Evolutionary conservation across 2,113 vertebrate genomes (phyloP).

Genomic region (Sander lucioperca): DNA sequence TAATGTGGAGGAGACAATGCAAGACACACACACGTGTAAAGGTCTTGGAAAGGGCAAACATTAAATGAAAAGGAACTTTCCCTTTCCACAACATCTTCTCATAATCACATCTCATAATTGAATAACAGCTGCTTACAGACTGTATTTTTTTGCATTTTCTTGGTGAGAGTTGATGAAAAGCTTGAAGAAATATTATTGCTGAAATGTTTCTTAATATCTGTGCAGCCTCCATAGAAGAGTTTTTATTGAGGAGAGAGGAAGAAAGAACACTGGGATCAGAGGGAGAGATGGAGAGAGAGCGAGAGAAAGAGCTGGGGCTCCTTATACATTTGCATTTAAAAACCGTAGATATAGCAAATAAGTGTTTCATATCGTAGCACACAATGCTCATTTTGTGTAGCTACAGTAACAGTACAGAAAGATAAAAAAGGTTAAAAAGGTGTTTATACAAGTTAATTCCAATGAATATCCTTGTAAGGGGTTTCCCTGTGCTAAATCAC

Average conservation of each 20-base stretch:
- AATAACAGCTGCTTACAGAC: background rate
- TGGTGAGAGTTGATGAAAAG: background rate
- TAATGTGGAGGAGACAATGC: background rate
- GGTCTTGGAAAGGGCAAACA: background rate
- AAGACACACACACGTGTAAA: constrained; percentile 13
- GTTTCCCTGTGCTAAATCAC: background rate
- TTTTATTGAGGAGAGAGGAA: no score
- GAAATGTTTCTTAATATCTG: no score
- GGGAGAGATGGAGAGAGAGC: no score
- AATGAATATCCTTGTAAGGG: background rate
- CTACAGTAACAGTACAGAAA: no score
- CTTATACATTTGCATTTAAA: background rate
- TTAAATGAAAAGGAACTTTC: constrained; percentile 14
- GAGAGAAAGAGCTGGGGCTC: no score
- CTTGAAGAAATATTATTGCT: background rate
- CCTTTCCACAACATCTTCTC: background rate
- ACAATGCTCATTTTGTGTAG: no score
- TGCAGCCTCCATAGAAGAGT: no score
- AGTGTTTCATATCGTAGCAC: no score
- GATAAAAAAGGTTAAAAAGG: no score
- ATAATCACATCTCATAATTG: background rate
- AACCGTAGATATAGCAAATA: no score
- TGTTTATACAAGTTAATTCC: background rate
- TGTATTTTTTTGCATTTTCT: background rate
- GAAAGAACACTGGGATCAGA: no score